Percentiles rank a stretch among this genome's conserved stretches.
These are phyloP conservation scores for Drosophila vallismaia DNA, from an alignment of 2,888 invertebrate genomes.

Conservation along the genomic window DNA sequence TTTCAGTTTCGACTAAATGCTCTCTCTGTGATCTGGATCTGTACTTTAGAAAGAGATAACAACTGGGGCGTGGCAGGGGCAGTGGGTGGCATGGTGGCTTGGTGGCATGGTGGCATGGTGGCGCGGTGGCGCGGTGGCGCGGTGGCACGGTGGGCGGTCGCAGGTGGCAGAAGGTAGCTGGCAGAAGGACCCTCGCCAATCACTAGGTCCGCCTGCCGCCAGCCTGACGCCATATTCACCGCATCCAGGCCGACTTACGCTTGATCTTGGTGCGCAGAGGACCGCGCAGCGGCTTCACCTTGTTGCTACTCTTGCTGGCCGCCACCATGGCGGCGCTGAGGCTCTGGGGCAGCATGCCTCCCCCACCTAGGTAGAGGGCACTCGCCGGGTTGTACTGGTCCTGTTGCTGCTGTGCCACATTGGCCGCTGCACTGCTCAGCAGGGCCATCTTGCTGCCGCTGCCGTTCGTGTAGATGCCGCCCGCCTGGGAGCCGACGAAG, in stretches of 20 bases:
- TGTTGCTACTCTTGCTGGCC: constrained; percentile 53
- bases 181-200: background rate
- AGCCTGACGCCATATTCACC: constrained; percentile 76
- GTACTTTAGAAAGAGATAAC: constrained; percentile 61
- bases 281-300: constrained; percentile 79
- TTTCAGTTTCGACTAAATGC: constrained; percentile 56
- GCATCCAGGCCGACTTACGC: constrained; percentile 83
- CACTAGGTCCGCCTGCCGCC: background rate
- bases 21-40: constrained; percentile 36
- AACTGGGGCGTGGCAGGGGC: constrained; percentile 22
- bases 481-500: constrained; percentile 20
- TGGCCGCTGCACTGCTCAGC: constrained; percentile 73
- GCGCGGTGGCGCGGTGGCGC: background rate
- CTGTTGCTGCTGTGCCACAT: constrained; percentile 47
- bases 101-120: background rate
- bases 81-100: background rate
- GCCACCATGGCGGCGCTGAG: constrained; percentile 51
- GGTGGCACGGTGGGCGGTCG: background rate
- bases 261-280: constrained; percentile 82
- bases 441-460: constrained; percentile 68
- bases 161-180: background rate
- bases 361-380: background rate
- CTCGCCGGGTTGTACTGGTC: constrained; percentile 13
- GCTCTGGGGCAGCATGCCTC: constrained; percentile 46
- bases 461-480: constrained; percentile 33